Evolutionary conservation across 2,888 invertebrate genomes (phyloP).

Genomic region (Congeria kusceri): DNA sequence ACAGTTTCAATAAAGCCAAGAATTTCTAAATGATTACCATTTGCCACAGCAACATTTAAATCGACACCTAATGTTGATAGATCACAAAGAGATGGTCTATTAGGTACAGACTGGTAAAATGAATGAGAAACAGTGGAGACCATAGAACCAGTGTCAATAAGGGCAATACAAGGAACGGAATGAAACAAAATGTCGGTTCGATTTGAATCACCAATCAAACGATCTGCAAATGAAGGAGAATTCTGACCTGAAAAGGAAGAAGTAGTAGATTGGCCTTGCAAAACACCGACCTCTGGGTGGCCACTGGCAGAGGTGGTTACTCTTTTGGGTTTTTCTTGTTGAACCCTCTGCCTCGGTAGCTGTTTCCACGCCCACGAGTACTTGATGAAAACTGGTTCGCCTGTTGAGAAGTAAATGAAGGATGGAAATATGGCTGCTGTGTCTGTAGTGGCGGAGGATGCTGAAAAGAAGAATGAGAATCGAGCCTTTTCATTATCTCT

Average conservation of each 20-base stretch:
- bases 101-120: constrained; percentile 3
- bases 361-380: too few relatives aligned
- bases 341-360: too few relatives aligned
- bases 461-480: too few relatives aligned
- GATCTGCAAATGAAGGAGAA: neutral
- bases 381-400: too few relatives aligned
- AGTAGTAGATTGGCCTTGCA: constrained; percentile 3
- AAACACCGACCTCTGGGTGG: neutral
- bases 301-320: neutral
- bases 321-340: too few relatives aligned
- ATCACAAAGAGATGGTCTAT: constrained; percentile 1
- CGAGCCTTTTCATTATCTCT: too few relatives aligned
- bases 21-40: neutral
- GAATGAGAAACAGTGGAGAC: constrained; percentile 1
- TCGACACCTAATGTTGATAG: neutral
- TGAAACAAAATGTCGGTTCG: neutral
- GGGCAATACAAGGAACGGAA: neutral
- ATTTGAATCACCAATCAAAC: neutral
- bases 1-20: neutral
- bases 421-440: too few relatives aligned
- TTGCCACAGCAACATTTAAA: constrained; percentile 10
- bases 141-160: constrained; percentile 10
- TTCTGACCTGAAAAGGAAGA: neutral
- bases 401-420: too few relatives aligned
- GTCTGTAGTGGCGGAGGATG: too few relatives aligned